Base-by-base conservation (phyloP, 1,140 invertebrate genomes). In the Paralvinella palmiformis region DNA sequence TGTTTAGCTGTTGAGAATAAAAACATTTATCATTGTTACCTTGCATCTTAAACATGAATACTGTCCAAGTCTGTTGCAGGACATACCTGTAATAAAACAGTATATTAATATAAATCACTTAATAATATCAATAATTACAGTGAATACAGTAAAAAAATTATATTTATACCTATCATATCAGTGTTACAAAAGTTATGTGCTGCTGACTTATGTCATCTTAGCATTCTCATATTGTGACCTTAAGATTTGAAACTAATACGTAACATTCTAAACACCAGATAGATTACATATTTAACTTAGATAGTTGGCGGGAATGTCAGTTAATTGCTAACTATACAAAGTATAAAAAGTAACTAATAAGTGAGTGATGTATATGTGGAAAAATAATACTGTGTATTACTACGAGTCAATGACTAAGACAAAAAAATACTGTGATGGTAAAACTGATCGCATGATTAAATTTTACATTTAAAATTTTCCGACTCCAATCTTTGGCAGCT, bases 41-140 rank as follows among this genome's bases (percentile, higher is more conserved):
- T 98, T 98, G 80, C 94, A 98, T 73, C 89, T 86, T 64, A 96
- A 83, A 79, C 94, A 97, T 0, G 93, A 95, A 82, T 94, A 94
- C 81, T 96, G 92, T 0, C 94, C 93, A 64, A 94, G 81, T 64
- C 89, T 88, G 82, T 96, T 97, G 77, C 94, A 97, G 0, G 92
- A 95, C 29, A 75, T 62, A 74, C 81, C 82, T 80, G 62, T 5
- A 66, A 63, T 13, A 58, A 33, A 36, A 52, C 67, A 45, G 61
- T 27, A 6, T 29, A 1, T 20, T 53, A 63, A 44, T 20, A 37
- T 17, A 33, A 62, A 33, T 32, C 50, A 50, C 33, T 20, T 52
- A 62, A 33, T n/a, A 44, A 44, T 13, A 44, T 44, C 13, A 44
- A 15, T 13, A 15, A 0, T 44, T 44, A 15, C 0, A 0, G 24